Evolutionary conservation across 2,888 invertebrate genomes (phyloP).

Genomic region (Tiliacea citrago): DNA sequence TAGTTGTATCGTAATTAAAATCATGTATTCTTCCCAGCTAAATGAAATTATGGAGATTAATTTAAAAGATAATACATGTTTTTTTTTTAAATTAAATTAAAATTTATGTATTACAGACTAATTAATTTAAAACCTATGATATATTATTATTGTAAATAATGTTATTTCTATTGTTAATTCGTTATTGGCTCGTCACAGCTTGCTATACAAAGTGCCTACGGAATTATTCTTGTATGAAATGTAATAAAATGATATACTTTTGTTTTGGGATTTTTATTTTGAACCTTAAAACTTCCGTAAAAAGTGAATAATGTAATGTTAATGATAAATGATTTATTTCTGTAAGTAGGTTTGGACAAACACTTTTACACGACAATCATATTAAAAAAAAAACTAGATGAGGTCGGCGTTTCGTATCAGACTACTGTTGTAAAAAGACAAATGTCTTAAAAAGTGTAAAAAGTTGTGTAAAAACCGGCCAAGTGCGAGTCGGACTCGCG

Average conservation of each 20-base stretch:
- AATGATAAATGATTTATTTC: too few relatives aligned
- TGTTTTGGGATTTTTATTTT: constrained; percentile 28
- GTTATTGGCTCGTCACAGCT: constrained; percentile 55
- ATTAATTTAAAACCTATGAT: constrained; percentile 28
- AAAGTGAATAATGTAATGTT: not conserved
- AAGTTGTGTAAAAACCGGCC: too few relatives aligned
- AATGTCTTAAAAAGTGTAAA: too few relatives aligned
- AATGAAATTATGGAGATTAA: constrained; percentile 45
- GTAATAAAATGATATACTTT: constrained; percentile 68
- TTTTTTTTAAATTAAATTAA: too few relatives aligned
- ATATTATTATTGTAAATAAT: constrained; percentile 55
- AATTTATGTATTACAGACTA: too few relatives aligned
- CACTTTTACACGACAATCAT: too few relatives aligned
- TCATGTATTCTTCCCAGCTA: constrained; percentile 14
- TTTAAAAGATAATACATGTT: constrained; percentile 22
- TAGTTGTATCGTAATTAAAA: not conserved
- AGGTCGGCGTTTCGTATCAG: too few relatives aligned
- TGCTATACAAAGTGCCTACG: constrained; percentile 69
- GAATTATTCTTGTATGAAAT: constrained; percentile 66
- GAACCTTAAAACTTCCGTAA: not conserved
- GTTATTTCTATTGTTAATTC: constrained; percentile 48
- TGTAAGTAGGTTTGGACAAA: too few relatives aligned
- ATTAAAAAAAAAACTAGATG: too few relatives aligned
- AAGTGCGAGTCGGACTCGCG: too few relatives aligned
- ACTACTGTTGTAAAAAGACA: too few relatives aligned